Evolutionary conservation across 2,797 vertebrate genomes (phyloP).

Genomic region (Pantherophis vulpinus): DNA sequence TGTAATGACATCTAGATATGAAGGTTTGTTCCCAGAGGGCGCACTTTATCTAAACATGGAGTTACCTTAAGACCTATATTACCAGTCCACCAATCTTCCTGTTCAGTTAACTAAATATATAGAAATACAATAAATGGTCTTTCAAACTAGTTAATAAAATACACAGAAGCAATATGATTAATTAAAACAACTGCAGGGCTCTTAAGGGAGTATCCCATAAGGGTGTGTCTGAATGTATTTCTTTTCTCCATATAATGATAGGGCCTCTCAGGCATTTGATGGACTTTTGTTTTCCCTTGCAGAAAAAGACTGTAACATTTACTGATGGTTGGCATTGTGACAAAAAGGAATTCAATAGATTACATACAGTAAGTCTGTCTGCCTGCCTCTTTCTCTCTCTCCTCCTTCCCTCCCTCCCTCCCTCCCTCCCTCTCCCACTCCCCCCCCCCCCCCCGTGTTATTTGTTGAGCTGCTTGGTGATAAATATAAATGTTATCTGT

Average conservation of each 20-base stretch:
- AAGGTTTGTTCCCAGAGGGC: background rate
- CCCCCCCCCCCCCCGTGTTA: background rate
- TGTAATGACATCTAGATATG: background rate
- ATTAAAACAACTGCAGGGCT: background rate
- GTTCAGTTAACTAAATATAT: background rate
- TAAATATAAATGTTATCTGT: background rate
- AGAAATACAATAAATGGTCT: background rate
- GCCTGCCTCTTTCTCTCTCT: too few relatives aligned
- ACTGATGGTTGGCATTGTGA: background rate
- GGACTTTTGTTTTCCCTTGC: background rate
- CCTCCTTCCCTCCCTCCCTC: too few relatives aligned
- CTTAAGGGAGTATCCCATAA: background rate
- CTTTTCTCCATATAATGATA: background rate
- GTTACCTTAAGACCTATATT: background rate
- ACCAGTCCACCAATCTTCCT: background rate
- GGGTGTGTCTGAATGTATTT: background rate
- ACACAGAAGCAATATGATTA: background rate
- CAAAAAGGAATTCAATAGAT: background rate
- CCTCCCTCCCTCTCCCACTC: accelerated
- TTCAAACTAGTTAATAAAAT: background rate
- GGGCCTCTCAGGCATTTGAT: background rate
- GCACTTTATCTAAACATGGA: background rate
- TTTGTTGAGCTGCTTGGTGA: background rate
- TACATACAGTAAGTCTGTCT: background rate
- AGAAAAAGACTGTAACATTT: background rate